These are phyloP conservation scores for Pygocentrus nattereri DNA, from an alignment of 2,797 vertebrate species.

Conservation along the genomic window DNA sequence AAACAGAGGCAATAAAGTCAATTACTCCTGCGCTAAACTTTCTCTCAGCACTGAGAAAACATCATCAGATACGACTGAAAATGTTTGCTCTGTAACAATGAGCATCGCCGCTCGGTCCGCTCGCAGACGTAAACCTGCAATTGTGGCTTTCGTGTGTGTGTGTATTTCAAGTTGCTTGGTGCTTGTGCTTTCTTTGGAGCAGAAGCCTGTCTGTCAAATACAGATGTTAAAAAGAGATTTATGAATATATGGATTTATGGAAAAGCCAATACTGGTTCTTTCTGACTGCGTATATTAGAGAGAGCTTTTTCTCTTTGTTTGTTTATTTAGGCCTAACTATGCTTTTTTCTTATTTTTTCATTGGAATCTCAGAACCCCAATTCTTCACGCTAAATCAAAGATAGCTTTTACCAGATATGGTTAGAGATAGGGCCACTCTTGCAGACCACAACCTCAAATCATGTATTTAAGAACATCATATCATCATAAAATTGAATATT, in stretches of 20 bases:
- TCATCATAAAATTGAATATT: slow-evolving; percentile 62
- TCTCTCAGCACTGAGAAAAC: slow-evolving; percentile 68
- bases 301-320: slow-evolving; percentile 66
- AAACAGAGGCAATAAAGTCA: slow-evolving; percentile 65
- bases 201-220: slow-evolving; percentile 72
- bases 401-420: slow-evolving; percentile 60
- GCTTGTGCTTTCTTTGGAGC: slow-evolving; percentile 81
- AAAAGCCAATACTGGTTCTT: slow-evolving; percentile 67
- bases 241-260: slow-evolving; percentile 68
- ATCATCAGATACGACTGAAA: slow-evolving; percentile 76
- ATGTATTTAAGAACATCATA: slow-evolving; percentile 66
- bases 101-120: slow-evolving; percentile 69
- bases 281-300: slow-evolving; percentile 62
- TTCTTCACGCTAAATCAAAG: slow-evolving; percentile 56
- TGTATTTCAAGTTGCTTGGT: slow-evolving; percentile 74
- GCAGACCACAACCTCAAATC: slow-evolving; percentile 66
- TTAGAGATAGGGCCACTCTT: slow-evolving; percentile 63
- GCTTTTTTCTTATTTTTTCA: slow-evolving; percentile 37
- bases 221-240: slow-evolving; percentile 75
- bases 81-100: slow-evolving; percentile 73
- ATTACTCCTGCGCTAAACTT: slow-evolving; percentile 68
- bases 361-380: slow-evolving; percentile 45
- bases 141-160: slow-evolving; percentile 75
- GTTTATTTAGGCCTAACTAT: slow-evolving; percentile 53
- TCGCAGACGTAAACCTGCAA: slow-evolving; percentile 76